Evolutionary conservation across 2,113 vertebrate species (phyloP).

Genomic region (Edolisoma coerulescens): DNA sequence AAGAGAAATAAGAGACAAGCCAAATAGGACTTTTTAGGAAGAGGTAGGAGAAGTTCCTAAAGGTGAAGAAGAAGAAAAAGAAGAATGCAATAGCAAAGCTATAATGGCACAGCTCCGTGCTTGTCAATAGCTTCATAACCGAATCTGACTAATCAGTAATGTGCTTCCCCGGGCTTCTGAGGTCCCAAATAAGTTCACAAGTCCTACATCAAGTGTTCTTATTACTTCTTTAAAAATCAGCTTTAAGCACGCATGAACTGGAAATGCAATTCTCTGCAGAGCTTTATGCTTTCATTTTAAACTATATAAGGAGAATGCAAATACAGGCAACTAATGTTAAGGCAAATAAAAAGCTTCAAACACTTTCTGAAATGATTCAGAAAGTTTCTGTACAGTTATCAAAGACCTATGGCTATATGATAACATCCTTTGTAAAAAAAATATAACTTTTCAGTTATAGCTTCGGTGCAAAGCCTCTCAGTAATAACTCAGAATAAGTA

Average conservation of each 20-base stretch:
- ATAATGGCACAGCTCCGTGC: not conserved
- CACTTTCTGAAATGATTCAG: not conserved
- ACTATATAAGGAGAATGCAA: not conserved
- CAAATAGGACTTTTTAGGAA: not conserved
- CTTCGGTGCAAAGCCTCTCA: not conserved
- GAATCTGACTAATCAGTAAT: not conserved
- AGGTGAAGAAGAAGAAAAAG: not conserved
- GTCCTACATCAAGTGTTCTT: not conserved
- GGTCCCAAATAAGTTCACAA: not conserved
- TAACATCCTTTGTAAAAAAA: not conserved
- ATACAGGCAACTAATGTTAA: not conserved
- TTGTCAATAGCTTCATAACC: not conserved
- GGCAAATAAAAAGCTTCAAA: not conserved
- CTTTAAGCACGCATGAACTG: not conserved
- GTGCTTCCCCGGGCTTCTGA: not conserved
- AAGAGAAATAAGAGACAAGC: conserved; percentile 8
- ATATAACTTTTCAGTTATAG: not conserved
- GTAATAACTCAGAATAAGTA: not conserved
- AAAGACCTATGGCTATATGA: not conserved
- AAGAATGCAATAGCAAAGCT: not conserved
- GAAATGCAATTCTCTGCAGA: not conserved
- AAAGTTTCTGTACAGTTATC: not conserved
- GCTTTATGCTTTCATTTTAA: conserved; percentile 37
- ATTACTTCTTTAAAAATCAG: not conserved
- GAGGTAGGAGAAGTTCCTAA: not conserved